Conservation (phyloP, 2,888 invertebrate species). For the Chaitophorus viminalis region DNA sequence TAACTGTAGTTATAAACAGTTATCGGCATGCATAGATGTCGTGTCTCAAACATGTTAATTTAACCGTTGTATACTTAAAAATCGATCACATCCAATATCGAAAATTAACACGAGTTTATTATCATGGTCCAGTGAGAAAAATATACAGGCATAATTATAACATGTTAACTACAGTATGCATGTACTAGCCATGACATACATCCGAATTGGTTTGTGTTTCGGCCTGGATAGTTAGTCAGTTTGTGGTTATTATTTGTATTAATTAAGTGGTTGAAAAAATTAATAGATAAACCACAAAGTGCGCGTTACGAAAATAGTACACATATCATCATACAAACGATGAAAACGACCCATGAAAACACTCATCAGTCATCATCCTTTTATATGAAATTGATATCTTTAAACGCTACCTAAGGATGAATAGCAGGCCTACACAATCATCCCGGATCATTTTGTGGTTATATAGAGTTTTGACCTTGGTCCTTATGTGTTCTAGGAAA, state of each 20-base stretch:
- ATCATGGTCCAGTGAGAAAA: constrained; percentile 26
- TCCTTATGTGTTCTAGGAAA: constrained; percentile 72
- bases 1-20: background rate
- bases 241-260: background rate
- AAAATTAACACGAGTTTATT: background rate
- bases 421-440: background rate
- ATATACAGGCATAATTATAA: background rate
- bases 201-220: constrained; percentile 4
- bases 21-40: background rate
- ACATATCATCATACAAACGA: too few species aligned
- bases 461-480: background rate
- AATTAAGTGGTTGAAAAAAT: background rate
- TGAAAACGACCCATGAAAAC: too few species aligned
- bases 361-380: too few species aligned
- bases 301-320: too few species aligned
- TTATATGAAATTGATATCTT: too few species aligned
- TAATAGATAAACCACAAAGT: background rate
- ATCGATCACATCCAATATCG: background rate
- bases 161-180: background rate
- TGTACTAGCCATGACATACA: constrained; percentile 30
- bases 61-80: constrained; percentile 5
- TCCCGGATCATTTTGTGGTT: background rate
- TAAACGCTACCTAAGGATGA: too few species aligned
- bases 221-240: background rate
- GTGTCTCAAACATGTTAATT: background rate